Evolutionary conservation across 2,888 invertebrate genomes (phyloP), one percentile per base, ranked within the genome.

Genomic region (Limnephilus auricula): DNA sequence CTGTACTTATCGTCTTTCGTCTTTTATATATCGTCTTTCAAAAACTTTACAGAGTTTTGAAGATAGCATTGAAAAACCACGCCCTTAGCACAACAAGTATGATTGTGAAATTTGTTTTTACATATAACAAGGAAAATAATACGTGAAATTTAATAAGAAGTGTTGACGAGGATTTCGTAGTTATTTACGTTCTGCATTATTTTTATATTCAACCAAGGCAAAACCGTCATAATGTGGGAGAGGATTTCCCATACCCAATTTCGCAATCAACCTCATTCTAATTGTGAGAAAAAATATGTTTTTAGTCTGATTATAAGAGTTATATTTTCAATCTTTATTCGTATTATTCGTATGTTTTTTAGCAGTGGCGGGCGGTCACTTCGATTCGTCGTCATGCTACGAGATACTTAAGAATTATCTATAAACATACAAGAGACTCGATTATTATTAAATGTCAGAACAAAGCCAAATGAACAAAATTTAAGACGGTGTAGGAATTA

Each of bases 41-140:
- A 25, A 25, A 65, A 25, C 25, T 65, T 15, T 50, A 18, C 0
- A 18, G 50, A 65, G 6, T 18, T 65, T 65, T 65, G 6, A 25
- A n/a, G 25, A 25, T 2, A 25, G 65, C 9, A 9, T 65, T 65
- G 65, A 65, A 65, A 65, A 65, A 65, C 65, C 65, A n/a, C n/a
- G 40, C 37, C 37, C 84, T 2, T n/a, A 25, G 37, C 25, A 32
- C 37, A 83, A 31, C 83, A 32, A 65, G 30, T 65, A 32, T 30
- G 50, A 86, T 86, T 86, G 86, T 32, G 86, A 86, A 86, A 86
- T 50, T 31, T 65, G 86, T 86, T 86, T 86, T 65, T 65, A 65
- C 65, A 86, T n/a, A 50, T 86, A 34, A 65, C 50, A 86, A 86
- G 86, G 31, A 65, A 86, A 86, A 86, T 86, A 86, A 86, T 86